phyloP scores from a whole-genome alignment of 1,140 invertebrate genomes.

The Euura lappo region DNA sequence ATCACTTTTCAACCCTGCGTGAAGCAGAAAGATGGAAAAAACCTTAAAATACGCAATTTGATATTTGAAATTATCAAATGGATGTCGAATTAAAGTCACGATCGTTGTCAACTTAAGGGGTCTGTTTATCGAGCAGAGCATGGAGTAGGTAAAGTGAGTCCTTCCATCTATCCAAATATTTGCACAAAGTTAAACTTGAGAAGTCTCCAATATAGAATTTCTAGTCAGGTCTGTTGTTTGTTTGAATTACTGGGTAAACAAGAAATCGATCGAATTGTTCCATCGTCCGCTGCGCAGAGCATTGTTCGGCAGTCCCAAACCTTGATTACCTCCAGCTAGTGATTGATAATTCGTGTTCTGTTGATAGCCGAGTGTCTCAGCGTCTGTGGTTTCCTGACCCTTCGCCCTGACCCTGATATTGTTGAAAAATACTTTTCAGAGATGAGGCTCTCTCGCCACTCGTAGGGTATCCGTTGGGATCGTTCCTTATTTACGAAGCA shows the following conservation, averaged over 20 bases:
- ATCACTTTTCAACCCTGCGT: not conserved
- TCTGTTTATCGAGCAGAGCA: no score
- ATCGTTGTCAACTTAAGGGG: no score
- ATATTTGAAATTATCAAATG: no score
- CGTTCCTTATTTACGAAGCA: not conserved
- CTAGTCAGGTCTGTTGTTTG: not conserved
- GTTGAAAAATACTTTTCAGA: no score
- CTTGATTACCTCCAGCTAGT: not conserved
- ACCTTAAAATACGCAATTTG: no score
- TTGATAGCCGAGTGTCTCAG: not conserved
- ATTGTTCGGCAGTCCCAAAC: not conserved
- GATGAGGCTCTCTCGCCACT: no score
- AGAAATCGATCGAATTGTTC: not conserved
- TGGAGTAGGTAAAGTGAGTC: no score
- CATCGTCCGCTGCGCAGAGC: not conserved
- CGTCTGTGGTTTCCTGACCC: not conserved
- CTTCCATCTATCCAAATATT: no score
- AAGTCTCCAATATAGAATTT: no score
- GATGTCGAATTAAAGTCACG: no score
- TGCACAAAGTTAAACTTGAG: no score
- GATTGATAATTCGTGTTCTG: not conserved
- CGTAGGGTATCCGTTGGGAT: not conserved
- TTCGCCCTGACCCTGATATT: no score
- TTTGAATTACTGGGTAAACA: not conserved
- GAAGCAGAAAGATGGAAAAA: not conserved